Base-by-base conservation (phyloP, 2,797 vertebrate species). In the Esox lucius region DNA sequence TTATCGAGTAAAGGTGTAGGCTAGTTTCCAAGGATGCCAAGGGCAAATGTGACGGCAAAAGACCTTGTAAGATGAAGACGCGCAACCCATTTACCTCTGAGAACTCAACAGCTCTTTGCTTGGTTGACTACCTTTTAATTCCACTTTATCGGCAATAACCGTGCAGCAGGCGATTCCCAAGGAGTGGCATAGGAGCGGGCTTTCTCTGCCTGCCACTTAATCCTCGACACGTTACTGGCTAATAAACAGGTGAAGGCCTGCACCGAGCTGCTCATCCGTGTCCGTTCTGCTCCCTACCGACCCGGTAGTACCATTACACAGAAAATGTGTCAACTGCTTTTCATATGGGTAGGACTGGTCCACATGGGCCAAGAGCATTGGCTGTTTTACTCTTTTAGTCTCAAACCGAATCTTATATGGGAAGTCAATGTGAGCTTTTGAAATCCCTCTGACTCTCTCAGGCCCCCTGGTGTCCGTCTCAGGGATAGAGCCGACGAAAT, bases 101-200 rank as follows among this genome's bases (percentile, higher is more conserved):
- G 51, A 49, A 72, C 19, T 35, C 51, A 24, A 46, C 19, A 12
- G 49, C 49, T 75, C 17, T 31, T 71, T 56, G 72, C 80, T 51
- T 71, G 70, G 73, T 75, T 71, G 75, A 76, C 67, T 75, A 49
- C 28, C 31, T 71, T 78, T 73, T 73, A 66, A 64, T 80, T 78
- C 56, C 51, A 42, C 7, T 46, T 17, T 19, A 42, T 28, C 49
- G 33, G 68, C 24, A 35, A 70, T 68, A 71, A 70, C 22, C 2
- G 53, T 24, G n/a, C n/a, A 11, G 53, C 7, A 9, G 53, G n/a
- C n/a, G 19, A 56, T 56, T 56, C 26, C 49, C n/a, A 22, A 26
- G 56, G 26, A 8, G 39, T 15, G 26, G 26, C 33, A 33, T 9
- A 22, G 61, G 31, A 70, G 66, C 19, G 42, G 69, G 3, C 56